Evolutionary conservation across 2,888 invertebrate species (phyloP).

Genomic region (Synergus laeviventris): DNA sequence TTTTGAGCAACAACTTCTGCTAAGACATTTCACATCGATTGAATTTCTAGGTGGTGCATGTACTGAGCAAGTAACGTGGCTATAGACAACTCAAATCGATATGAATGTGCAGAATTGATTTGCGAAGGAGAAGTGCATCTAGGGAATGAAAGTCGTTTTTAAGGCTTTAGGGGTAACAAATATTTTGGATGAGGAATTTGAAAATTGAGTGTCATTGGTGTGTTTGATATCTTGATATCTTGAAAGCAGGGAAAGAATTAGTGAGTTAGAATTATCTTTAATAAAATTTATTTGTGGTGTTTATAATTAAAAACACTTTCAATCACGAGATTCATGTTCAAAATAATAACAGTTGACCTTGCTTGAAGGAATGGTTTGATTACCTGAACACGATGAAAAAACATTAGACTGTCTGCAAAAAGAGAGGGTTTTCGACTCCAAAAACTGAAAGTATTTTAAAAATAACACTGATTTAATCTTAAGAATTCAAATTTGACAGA

Average conservation of each 20-base stretch:
- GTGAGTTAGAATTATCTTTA: background rate
- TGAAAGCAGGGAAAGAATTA: background rate
- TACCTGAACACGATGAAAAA: slow-evolving; percentile 30
- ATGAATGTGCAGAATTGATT: slow-evolving; percentile 4
- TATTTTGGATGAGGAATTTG: background rate
- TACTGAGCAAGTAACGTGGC: slow-evolving; percentile 6
- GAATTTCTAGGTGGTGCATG: background rate
- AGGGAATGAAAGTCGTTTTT: background rate
- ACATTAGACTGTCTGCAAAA: slow-evolving; percentile 2
- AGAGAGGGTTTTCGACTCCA: slow-evolving; percentile 9
- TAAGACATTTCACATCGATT: slow-evolving; percentile 14
- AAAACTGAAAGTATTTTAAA: slow-evolving; percentile 14
- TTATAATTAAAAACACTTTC: background rate
- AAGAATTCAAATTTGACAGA: background rate
- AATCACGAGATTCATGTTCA: background rate
- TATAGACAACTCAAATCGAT: slow-evolving; percentile 33
- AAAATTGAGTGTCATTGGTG: background rate
- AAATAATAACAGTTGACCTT: background rate
- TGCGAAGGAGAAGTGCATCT: slow-evolving; percentile 2
- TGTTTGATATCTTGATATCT: background rate
- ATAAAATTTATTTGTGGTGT: background rate
- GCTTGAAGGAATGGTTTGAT: background rate
- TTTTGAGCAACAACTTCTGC: background rate
- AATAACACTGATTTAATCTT: background rate
- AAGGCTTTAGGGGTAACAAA: background rate